These are phyloP conservation scores for Pithys albifrons DNA, from an alignment of 2,113 vertebrate species.

Conservation along the genomic window DNA sequence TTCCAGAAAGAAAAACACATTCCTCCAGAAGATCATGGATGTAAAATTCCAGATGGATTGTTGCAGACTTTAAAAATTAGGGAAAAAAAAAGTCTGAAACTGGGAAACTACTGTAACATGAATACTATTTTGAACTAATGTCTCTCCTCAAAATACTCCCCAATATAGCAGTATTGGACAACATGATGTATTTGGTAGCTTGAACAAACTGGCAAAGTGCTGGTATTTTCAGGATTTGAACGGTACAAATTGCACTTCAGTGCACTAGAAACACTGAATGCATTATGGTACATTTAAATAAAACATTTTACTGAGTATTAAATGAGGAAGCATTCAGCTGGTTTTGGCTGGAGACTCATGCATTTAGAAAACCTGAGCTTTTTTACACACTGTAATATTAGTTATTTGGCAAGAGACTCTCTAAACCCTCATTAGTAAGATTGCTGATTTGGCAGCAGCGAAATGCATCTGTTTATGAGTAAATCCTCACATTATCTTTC, in stretches of 20 bases:
- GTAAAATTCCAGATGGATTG: constrained; percentile 60
- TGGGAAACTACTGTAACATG: not conserved
- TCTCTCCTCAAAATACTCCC: not conserved
- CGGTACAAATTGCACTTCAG: constrained; percentile 3
- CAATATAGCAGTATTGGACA: not conserved
- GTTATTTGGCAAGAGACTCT: constrained; percentile 24
- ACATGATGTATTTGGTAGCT: not conserved
- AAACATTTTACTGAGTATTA: constrained; percentile 16
- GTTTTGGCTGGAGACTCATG: constrained; percentile 36
- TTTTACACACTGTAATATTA: constrained; percentile 25
- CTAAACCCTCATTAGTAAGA: constrained; percentile 36
- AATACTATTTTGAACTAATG: not conserved
- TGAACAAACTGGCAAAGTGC: not conserved
- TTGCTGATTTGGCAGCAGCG: constrained; percentile 39
- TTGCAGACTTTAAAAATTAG: constrained; percentile 4
- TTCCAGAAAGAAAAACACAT: constrained; percentile 39
- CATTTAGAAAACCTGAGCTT: constrained; percentile 39
- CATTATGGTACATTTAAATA: constrained; percentile 39
- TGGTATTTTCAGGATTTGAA: constrained; percentile 36
- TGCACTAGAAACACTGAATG: constrained; percentile 15
- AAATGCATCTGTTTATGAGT: not conserved
- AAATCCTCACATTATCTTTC: constrained; percentile 31
- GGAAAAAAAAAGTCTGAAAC: not conserved
- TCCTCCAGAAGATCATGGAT: constrained; percentile 29
- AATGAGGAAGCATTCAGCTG: constrained; percentile 45